Evolutionary conservation across 2,797 vertebrate species (phyloP).

Genomic region (Xerus rutilus): DNA sequence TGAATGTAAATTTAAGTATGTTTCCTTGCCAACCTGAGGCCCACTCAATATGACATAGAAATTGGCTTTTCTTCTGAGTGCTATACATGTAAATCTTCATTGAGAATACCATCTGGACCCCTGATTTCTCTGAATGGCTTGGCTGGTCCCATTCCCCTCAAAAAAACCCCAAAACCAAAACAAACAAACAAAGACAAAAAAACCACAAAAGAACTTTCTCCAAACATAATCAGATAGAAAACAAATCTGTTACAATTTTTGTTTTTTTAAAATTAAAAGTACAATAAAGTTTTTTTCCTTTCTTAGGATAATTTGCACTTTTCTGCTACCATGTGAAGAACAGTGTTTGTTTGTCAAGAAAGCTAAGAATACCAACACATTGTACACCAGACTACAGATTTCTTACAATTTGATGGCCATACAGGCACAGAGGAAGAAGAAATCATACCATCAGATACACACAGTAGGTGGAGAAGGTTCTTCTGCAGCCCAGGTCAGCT

Average conservation of each 20-base stretch:
- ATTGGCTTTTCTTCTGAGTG: slow-evolving; percentile 70
- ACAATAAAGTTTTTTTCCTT: slow-evolving; percentile 58
- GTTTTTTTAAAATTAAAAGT: slow-evolving; percentile 7
- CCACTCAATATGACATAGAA: slow-evolving; percentile 71
- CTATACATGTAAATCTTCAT: slow-evolving; percentile 23
- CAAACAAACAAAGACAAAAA: too few relatives aligned
- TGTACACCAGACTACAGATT: slow-evolving; percentile 86
- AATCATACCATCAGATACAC: not conserved
- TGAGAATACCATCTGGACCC: slow-evolving; percentile 72
- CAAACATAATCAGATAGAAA: slow-evolving; percentile 84
- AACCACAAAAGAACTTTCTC: slow-evolving; percentile 55
- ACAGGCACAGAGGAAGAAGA: slow-evolving; percentile 34
- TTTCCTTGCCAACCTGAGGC: slow-evolving; percentile 75
- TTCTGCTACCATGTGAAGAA: slow-evolving; percentile 82
- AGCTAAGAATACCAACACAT: slow-evolving; percentile 76
- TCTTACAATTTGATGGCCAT: slow-evolving; percentile 84
- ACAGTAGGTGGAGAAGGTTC: not conserved
- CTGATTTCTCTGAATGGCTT: slow-evolving; percentile 77
- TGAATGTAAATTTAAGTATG: slow-evolving; percentile 88
- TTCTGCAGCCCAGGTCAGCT: slow-evolving; percentile 36
- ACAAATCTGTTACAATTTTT: slow-evolving; percentile 85
- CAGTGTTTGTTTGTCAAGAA: slow-evolving; percentile 78
- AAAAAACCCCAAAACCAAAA: not conserved
- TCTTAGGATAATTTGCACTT: slow-evolving; percentile 83
- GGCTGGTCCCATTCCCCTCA: slow-evolving; percentile 61